Conservation (phyloP, 2,888 invertebrate species). For the Drosophila melanosoma region DNA sequence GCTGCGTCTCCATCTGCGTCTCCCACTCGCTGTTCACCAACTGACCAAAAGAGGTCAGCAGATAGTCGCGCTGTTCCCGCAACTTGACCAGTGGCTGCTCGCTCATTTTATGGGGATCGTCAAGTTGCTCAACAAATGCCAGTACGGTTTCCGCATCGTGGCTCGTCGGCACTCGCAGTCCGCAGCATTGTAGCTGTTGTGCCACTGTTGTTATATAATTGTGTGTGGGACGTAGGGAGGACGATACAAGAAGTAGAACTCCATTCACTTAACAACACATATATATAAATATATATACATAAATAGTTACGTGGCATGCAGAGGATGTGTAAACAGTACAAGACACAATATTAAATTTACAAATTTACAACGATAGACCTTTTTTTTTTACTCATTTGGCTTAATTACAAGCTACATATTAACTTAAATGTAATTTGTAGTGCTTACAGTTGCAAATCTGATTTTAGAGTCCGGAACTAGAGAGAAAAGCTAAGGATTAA, state of each 20-base stretch:
- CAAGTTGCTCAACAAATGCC: conserved; percentile 51
- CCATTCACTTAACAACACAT: conserved; percentile 1
- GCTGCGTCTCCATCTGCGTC: not conserved
- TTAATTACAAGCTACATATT: not conserved
- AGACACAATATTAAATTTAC: not conserved
- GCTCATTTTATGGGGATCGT: not conserved
- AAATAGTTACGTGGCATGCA: not conserved
- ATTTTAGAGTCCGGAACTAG: not conserved
- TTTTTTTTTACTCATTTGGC: not conserved
- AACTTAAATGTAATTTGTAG: not conserved
- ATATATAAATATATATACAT: not conserved
- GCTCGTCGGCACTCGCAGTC: conserved; percentile 50
- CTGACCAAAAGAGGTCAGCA: conserved; percentile 48
- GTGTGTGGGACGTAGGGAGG: not conserved
- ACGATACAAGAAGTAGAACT: conserved; percentile 9
- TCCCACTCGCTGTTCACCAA: conserved; percentile 46
- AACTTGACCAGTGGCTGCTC: conserved; percentile 24
- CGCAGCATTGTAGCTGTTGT: conserved; percentile 3
- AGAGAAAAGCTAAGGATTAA: not conserved
- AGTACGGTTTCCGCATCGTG: conserved; percentile 55
- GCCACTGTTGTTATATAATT: conserved; percentile 5
- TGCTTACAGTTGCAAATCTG: not conserved
- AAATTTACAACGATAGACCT: not conserved
- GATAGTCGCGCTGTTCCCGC: conserved; percentile 57
- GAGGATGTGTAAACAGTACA: not conserved